Base-by-base conservation (phyloP, 2,888 invertebrate species). In the Cartodere bifasciata region DNA sequence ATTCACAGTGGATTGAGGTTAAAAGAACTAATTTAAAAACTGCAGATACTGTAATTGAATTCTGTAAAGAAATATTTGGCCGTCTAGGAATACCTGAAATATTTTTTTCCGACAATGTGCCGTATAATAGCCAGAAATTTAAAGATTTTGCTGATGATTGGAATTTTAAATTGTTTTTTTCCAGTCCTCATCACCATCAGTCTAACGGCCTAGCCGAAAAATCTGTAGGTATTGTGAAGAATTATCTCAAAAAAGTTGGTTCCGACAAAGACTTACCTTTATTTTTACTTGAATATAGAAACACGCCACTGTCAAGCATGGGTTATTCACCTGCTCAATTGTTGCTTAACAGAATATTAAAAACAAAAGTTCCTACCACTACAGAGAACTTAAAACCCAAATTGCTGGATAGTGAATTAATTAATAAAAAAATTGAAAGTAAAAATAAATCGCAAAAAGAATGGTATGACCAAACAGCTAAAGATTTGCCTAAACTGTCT, bases 71-170 rank as follows among this genome's bases (percentile, higher is more conserved):
- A 16, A 24, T 35, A 11, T 35, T 32, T 30, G 22, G 39, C 10
- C 12, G 34, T 23, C 36, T 40, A 23, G 44, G 41, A 16, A 44
- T 44, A 12, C 41, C 43, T 15, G 29, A 29, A 26, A 27, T 38
- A 17, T 26, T 44, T 28, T 29, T 32, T 24, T 29, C 40, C 6
- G 42, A 42, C 22, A 23, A 29, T 13, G 41, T 39, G 6, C 38
- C 39, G 13, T 37, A 41, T 26, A 36, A 23, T 28, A 22, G 29
- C 10, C 15, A 27, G 3, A 13, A 11, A 15, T 40, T 41, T 21
- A 27, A 30, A 28, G 12, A 32, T 16, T 39, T 42, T 22, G 9
- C 28, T 6, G 34, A 31, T 10, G 12, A 35, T 11, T 42, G 39
- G 37, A 12, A 36, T n/a, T 33, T 41, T 20, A 11, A 31, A 11